Evolutionary conservation across 1,140 invertebrate genomes (phyloP), one percentile per base, ranked within the genome.

Genomic region (Ditylenchus dipsaci): DNA sequence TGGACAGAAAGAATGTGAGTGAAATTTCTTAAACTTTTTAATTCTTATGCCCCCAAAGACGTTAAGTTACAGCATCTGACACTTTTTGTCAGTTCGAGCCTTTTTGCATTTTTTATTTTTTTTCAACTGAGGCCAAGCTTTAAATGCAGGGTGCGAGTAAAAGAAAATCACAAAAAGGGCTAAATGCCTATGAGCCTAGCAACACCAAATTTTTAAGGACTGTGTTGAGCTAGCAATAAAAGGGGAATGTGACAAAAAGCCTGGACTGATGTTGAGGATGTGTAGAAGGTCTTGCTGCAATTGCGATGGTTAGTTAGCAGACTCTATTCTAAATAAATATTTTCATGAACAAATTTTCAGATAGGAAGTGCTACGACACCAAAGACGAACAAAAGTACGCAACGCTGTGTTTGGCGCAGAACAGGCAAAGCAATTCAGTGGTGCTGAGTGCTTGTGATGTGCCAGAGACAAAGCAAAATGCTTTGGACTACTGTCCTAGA

Each of bases 321-420:
- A 13, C 9, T 67, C 1, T 19, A 26, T 8, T 59, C 23, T 29
- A 47, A 49, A 69, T 56, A 68, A 3, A 21, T 7, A n/a, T 26
- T 21, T 21, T 21, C n/a, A 23, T 5, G 7, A 61, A 3, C n/a
- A 8, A 33, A 45, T 47, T 30, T 72, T 26, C 29, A 71, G 68
- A 71, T 45, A n/a, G 33, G 47, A 72, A 72, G 56, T 72, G 69
- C 47, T 72, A 72, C 56, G 69, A 72, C 59, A 72, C 68, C 7
- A 43, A 64, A 8, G 69, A 72, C 33, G 15, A 11, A 3, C 29
- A 27, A 56, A 72, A 72, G 30, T 72, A 66, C 38, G 45, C 45
- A n/a, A 72, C 69, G 15, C 38, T 72, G 17, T 72, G 69, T 53
- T 21, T 68, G 65, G 66, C 62, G 1, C 66, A 56, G n/a, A 67